Base-by-base conservation (phyloP, 1,140 invertebrate genomes). In the Zaprionus nigranus region DNA sequence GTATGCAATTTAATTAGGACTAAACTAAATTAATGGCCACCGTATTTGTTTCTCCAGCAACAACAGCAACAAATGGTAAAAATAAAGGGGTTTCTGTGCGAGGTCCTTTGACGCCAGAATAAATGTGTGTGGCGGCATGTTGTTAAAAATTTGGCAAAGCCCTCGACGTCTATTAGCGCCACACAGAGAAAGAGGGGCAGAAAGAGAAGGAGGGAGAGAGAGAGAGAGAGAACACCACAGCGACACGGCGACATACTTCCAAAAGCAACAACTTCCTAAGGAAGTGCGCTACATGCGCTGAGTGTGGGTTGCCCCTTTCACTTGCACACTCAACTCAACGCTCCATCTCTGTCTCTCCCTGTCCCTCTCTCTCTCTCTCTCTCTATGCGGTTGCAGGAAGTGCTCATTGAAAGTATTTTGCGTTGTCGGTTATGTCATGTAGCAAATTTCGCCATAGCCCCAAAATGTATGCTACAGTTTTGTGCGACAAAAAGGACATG, bases 1-100 rank as follows among this genome's bases (percentile, higher is more conserved):
- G 71, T 75, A 69, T 81, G 73, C 77, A 81, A 81, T 81, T 81
- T 81, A 81, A 81, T 81, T 81, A 81, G 79, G 73, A 71, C 74
- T 79, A 81, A 79, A 81, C 76, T 79, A 77, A 81, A 81, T 79
- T 79, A 81, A 81, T 81, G 73, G 67, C 73, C 67, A 69, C 46
- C 43, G 70, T 69, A 81, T 81, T 81, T 78, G 78, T 81, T 60
- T 54, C 68, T 28, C 57, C 30, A 63, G 54, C 57, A 77, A 59
- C 63, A 73, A 20, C 3, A 77, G 20, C 46, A 49, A 22, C 46
- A 49, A 49, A 22, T 3, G 17, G 17, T 11, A 49, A 22, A 12
- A 22, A 20, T 17, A 24, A 74, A 74, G 38, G 69, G 74, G 51
- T 72, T 61, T 56, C 22, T 56, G 30, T 53, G 30, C 54, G 63